A percentile compares a stretch with the other conserved stretches of the same genome.
These are phyloP conservation scores for Eonycteris spelaea DNA, from an alignment of 2,113 vertebrate genomes.

Conservation along the genomic window DNA sequence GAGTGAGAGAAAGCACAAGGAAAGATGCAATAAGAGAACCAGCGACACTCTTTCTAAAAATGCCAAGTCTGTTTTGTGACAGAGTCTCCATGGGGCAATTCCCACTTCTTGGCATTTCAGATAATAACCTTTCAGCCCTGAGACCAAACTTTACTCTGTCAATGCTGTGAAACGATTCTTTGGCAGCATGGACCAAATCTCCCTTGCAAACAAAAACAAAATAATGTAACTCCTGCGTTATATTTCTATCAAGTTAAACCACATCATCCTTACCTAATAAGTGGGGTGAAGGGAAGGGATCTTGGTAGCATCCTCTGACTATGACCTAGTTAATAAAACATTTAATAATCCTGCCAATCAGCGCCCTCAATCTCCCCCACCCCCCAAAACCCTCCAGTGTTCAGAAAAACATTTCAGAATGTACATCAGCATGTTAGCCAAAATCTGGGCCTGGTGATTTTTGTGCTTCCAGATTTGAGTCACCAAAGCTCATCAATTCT, in stretches of 20 bases:
- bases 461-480: conserved; percentile 74
- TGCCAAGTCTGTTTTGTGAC: conserved; percentile 15
- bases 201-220: conserved; percentile 56
- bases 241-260: conserved; percentile 31
- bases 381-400: not conserved
- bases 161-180: not conserved
- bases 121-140: conserved; percentile 22
- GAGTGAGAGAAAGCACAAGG: not conserved
- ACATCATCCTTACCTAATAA: conserved; percentile 50
- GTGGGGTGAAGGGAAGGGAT: not conserved
- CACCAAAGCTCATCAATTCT: conserved; percentile 71
- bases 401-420: conserved; percentile 63
- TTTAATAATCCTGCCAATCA: conserved; percentile 43
- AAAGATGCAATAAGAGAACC: conserved; percentile 13
- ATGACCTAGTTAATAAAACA: conserved; percentile 39
- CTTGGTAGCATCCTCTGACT: conserved; percentile 21
- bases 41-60: not conserved
- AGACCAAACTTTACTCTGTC: conserved; percentile 33
- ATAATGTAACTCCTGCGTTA: not conserved
- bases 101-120: conserved; percentile 40
- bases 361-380: not conserved
- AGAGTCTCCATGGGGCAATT: not conserved
- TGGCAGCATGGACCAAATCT: conserved; percentile 19
- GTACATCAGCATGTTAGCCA: conserved; percentile 30
- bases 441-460: conserved; percentile 58